Percentiles rank a stretch among this genome's conserved stretches.
phyloP scores from a whole-genome alignment of 2,888 invertebrate species.

The Dryomyza anilis region DNA sequence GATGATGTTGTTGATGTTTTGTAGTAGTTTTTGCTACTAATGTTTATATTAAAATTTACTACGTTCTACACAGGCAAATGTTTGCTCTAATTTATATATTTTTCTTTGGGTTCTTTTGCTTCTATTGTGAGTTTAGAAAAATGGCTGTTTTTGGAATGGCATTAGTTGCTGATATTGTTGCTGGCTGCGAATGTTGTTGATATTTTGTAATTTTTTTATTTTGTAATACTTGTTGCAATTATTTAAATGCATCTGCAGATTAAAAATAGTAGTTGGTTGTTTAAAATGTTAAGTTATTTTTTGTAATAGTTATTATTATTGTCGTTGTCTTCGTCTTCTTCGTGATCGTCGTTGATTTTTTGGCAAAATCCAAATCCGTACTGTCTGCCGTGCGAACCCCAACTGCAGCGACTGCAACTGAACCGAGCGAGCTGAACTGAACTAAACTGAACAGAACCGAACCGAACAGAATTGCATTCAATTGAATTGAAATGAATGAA shows the following conservation, averaged over 20 bases:
- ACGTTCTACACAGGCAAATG: not conserved
- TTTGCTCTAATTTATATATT: not conserved
- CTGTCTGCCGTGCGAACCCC: constrained; percentile 15
- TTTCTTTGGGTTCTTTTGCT: not conserved
- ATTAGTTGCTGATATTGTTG: not conserved
- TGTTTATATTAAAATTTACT: too few relatives aligned
- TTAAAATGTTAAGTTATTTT: constrained; percentile 12
- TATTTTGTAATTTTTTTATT: constrained; percentile 8
- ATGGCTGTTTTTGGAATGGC: not conserved
- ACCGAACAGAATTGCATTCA: constrained; percentile 17
- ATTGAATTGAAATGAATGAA: constrained; percentile 10
- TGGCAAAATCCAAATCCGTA: constrained; percentile 4
- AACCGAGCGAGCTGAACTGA: too few relatives aligned
- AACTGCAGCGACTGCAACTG: too few relatives aligned
- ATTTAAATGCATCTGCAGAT: not conserved
- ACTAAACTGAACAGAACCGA: constrained; percentile 6
- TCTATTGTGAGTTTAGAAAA: too few relatives aligned
- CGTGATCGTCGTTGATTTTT: constrained; percentile 33
- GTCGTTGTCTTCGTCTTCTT: constrained; percentile 19
- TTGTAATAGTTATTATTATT: too few relatives aligned
- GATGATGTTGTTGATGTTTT: not conserved
- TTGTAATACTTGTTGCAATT: not conserved
- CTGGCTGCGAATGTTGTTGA: not conserved
- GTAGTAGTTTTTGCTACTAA: not conserved
- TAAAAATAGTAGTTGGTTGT: constrained; percentile 2